Conservation (phyloP, 1,140 invertebrate species). For the Chymomyza costata region DNA sequence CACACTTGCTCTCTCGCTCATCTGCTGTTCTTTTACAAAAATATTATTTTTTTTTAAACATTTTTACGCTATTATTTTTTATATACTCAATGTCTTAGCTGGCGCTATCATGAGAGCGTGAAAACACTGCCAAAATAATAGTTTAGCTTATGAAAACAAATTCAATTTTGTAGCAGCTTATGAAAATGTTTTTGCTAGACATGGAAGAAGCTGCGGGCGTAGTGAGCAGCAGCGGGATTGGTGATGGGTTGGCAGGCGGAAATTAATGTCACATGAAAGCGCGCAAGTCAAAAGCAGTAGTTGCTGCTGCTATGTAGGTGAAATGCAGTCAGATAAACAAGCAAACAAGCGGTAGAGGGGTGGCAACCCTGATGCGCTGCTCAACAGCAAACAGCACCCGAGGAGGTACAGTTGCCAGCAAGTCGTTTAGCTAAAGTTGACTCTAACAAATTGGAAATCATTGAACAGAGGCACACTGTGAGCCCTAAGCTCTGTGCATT, state of each 20-base stretch:
- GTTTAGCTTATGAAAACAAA: constrained; percentile 73
- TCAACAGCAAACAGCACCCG: constrained; percentile 45
- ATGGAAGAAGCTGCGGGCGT: constrained; percentile 10
- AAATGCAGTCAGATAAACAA: constrained; percentile 43
- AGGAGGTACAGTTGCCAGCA: constrained; percentile 47
- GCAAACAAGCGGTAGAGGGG: constrained; percentile 2
- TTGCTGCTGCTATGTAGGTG: constrained; percentile 4
- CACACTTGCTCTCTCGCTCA: constrained; percentile 6
- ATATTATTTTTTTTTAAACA: constrained; percentile 49
- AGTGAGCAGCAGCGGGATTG: neutral
- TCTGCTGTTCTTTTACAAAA: constrained; percentile 19
- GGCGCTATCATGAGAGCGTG: constrained; percentile 3
- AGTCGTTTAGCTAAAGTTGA: constrained; percentile 51
- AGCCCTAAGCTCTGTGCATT: too few species aligned
- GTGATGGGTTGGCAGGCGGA: constrained; percentile 10
- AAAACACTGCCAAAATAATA: constrained; percentile 56
- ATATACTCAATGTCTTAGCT: constrained; percentile 11
- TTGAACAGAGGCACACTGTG: constrained; percentile 42
- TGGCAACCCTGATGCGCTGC: constrained; percentile 27
- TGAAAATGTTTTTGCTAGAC: constrained; percentile 71
- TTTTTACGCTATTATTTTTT: constrained; percentile 34
- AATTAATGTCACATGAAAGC: constrained; percentile 64
- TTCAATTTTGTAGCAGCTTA: constrained; percentile 71
- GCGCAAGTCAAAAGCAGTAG: constrained; percentile 10
- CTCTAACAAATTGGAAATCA: constrained; percentile 69